A percentile compares a stretch with the other conserved stretches of the same genome.
Evolutionary conservation across 2,797 vertebrate genomes (phyloP).

Genomic region (Thamnophis elegans): DNA sequence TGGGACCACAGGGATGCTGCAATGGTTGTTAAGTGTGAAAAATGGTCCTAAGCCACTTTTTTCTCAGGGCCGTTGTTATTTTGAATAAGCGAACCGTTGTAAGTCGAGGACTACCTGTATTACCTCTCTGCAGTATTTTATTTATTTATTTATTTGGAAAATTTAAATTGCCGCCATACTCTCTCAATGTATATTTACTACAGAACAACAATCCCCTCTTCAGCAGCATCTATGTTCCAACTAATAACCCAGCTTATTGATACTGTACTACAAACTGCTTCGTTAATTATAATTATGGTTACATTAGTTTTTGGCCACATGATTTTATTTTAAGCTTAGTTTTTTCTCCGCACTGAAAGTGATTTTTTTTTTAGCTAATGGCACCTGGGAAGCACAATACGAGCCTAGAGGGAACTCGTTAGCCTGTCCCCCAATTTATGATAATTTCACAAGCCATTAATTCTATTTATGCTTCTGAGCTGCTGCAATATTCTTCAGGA

Average conservation of each 20-base stretch:
- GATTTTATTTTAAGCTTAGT: constrained; percentile 49
- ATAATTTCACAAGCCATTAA: constrained; percentile 54
- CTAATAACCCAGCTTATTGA: constrained; percentile 7
- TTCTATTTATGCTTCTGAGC: constrained; percentile 24
- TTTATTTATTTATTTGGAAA: constrained; percentile 18
- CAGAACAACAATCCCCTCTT: constrained; percentile 14
- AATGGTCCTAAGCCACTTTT: too few species aligned
- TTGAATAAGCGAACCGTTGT: too few species aligned
- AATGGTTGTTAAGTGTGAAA: too few species aligned
- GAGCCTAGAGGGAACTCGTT: constrained; percentile 48
- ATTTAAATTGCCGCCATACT: not conserved
- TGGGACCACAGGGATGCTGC: too few species aligned
- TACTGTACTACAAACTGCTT: not conserved
- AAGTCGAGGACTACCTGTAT: too few species aligned
- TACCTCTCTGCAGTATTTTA: constrained; percentile 2
- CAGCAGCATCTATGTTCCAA: constrained; percentile 23
- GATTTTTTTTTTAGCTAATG: constrained; percentile 50
- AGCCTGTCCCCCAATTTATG: constrained; percentile 46
- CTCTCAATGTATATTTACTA: constrained; percentile 32
- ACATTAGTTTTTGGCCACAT: constrained; percentile 54
- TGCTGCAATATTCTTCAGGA: not conserved
- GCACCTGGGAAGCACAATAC: not conserved
- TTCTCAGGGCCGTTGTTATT: too few species aligned
- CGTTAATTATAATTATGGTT: constrained; percentile 56
- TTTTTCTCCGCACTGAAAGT: constrained; percentile 22